Base-by-base conservation (phyloP, 2,888 invertebrate genomes). In the Papilio gigon region DNA sequence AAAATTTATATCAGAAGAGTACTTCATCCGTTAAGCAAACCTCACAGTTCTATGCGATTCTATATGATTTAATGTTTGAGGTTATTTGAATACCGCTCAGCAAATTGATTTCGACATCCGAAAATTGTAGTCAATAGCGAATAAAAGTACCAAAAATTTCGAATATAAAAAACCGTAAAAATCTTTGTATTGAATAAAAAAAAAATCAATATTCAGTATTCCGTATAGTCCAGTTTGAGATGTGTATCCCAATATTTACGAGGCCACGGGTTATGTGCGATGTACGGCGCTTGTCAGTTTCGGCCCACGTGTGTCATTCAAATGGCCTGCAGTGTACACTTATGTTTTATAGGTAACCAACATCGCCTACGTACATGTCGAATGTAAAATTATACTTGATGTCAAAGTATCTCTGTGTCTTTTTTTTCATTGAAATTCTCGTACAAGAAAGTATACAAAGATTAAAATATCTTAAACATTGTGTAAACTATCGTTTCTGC, bases 291-390 rank as follows among this genome's bases (percentile, higher is more conserved):
- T 76, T 77, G 86, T 85, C 86, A 83, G 78, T 81, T 75, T 73
- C 84, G 80, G 75, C 89, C 89, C 88, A 89, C 89, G 85, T 84
- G 78, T 79, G 77, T 79, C 84, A 84, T 86, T 85, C 87, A 87
- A 87, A 89, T 82, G 82, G 68, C 25, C 60, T 42, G 27, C 84
- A 70, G 80, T 83, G 84, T 86, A 80, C 78, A 78, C 76, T 75
- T 72, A 81, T 86, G 81, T 81, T 86, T 84, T 87, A 87, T 84
- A 82, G 81, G 76, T 76, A 79, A 76, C 78, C 22, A 42, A 33
- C 35, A 40, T 53, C 68, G 64, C 68, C 68, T 60, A 69, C 68
- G 60, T 59, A 50, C 40, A 50, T 60, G 64, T 66, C 65, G 27
- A 56, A 62, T 62, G 62, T 61, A 42, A 56, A 56, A n/a, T 47